Conservation (phyloP, 2,797 vertebrate species). For the Chrosomus eos region DNA sequence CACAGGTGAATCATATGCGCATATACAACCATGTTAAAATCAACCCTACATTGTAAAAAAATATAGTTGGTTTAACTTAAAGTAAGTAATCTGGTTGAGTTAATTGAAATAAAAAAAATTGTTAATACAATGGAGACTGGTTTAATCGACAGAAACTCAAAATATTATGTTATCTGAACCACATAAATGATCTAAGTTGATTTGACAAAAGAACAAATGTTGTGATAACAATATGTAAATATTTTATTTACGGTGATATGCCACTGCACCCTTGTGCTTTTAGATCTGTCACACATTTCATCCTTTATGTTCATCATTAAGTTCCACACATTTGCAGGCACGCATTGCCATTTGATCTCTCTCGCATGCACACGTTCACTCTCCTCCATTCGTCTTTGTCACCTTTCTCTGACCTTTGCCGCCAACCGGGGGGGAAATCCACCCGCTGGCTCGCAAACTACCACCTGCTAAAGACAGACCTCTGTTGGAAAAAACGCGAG, state of each 20-base stretch:
- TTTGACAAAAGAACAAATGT: too few relatives aligned
- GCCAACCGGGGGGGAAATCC: slow-evolving; percentile 2
- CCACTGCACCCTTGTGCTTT: background rate
- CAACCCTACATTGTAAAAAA: background rate
- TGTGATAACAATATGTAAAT: too few relatives aligned
- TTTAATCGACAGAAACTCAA: too few relatives aligned
- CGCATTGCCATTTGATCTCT: background rate
- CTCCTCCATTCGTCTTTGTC: slow-evolving; percentile 22
- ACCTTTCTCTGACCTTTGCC: slow-evolving; percentile 35
- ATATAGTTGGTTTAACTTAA: too few relatives aligned
- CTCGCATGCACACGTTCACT: background rate
- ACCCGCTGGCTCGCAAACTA: slow-evolving; percentile 36
- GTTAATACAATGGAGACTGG: too few relatives aligned
- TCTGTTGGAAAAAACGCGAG: background rate
- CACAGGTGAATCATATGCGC: background rate
- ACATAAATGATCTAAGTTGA: too few relatives aligned
- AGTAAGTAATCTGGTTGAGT: too few relatives aligned
- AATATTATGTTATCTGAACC: too few relatives aligned
- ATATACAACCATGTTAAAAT: background rate
- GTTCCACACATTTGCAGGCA: slow-evolving; percentile 12
- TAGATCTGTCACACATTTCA: background rate
- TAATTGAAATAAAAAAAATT: too few relatives aligned
- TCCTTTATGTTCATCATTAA: background rate
- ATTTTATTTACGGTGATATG: too few relatives aligned
- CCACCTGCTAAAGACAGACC: slow-evolving; percentile 26